These are phyloP conservation scores for Cebus imitator DNA, from an alignment of 2,113 vertebrate species.

Conservation along the genomic window DNA sequence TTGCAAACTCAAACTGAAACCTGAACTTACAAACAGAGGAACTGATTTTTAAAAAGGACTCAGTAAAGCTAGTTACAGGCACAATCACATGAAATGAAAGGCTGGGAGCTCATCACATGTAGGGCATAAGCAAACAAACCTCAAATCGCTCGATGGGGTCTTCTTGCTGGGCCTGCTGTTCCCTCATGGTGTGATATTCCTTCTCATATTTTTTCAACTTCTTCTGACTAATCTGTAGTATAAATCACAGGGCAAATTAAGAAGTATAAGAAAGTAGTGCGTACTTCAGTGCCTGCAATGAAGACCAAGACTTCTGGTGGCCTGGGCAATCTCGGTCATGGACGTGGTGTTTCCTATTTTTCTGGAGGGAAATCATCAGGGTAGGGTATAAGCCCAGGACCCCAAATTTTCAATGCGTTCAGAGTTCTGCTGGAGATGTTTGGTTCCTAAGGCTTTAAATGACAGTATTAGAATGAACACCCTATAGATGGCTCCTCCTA, in stretches of 20 bases:
- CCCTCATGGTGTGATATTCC: constrained; percentile 96
- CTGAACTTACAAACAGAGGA: neutral
- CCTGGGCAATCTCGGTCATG: neutral
- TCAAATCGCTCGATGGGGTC: constrained; percentile 97
- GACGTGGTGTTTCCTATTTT: neutral
- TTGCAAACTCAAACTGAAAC: constrained; percentile 48
- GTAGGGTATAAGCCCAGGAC: neutral
- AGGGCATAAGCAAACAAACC: constrained; percentile 80
- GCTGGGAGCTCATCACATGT: neutral
- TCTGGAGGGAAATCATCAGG: neutral
- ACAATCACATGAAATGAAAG: neutral
- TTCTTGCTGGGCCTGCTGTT: constrained; percentile 98
- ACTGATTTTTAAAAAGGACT: neutral
- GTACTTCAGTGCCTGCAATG: neutral
- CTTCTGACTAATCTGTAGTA: constrained; percentile 96
- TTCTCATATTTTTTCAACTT: constrained; percentile 99
- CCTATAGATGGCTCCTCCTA: neutral
- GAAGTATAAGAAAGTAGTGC: neutral
- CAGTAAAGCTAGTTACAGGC: neutral
- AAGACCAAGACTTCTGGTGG: neutral
- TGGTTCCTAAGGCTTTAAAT: neutral
- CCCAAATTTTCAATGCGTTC: neutral
- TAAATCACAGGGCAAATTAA: constrained; percentile 43
- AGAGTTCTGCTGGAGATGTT: neutral
- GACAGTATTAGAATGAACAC: neutral